Evolutionary conservation across 2,113 vertebrate genomes (phyloP).

Genomic region (Aspidoscelis tigris): DNA sequence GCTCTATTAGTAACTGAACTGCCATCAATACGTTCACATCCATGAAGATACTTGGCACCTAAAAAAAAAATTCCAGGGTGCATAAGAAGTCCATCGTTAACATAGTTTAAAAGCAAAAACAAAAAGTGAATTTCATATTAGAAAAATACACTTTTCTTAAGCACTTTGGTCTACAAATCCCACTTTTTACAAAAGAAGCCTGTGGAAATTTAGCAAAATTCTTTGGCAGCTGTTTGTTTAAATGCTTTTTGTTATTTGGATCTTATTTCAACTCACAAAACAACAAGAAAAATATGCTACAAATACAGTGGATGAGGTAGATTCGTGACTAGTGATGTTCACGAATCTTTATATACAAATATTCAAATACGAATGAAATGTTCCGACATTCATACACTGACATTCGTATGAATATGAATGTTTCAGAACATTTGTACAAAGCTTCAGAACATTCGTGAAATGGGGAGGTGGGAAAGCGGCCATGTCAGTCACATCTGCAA

Average conservation of each 20-base stretch:
- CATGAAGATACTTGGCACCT: constrained; percentile 88
- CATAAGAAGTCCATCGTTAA: not conserved
- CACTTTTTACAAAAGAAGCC: not conserved
- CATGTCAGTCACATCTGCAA: no score
- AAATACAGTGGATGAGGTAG: not conserved
- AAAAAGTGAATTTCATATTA: not conserved
- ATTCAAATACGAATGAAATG: no score
- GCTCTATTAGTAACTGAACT: constrained; percentile 91
- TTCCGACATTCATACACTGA: no score
- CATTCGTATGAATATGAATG: no score
- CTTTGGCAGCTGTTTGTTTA: not conserved
- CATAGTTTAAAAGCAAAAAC: not conserved
- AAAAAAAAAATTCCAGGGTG: constrained; percentile 29
- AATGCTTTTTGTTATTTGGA: not conserved
- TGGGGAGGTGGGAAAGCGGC: no score
- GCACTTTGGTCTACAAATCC: not conserved
- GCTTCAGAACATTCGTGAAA: no score
- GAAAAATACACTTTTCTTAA: not conserved
- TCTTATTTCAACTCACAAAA: not conserved
- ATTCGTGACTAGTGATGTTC: no score
- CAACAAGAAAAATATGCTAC: not conserved
- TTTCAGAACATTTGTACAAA: no score
- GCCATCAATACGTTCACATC: constrained; percentile 95
- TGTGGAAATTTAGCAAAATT: not conserved
- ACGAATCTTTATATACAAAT: no score